Evolutionary conservation across 2,113 vertebrate species (phyloP).

Genomic region (Sarotherodon lohbergeri): DNA sequence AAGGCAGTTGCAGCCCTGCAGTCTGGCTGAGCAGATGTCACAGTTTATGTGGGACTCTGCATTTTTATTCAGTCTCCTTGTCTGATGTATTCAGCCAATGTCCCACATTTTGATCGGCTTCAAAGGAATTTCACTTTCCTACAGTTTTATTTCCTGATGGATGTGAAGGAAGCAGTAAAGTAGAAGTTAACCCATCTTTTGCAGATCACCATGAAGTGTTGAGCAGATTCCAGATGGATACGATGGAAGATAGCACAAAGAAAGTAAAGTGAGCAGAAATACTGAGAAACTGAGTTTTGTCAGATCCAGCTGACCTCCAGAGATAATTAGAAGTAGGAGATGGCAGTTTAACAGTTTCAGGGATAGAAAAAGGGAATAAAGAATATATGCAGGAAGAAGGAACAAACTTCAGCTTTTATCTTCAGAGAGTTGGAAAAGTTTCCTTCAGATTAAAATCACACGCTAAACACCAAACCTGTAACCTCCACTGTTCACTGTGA

Average conservation of each 20-base stretch:
- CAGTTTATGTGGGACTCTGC: neutral
- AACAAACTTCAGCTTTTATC: neutral
- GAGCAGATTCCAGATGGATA: neutral
- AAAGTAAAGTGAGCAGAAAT: neutral
- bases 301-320: rapidly evolving
- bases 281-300: neutral
- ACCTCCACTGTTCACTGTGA: neutral
- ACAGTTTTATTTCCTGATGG: neutral
- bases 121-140: neutral
- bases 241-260: neutral
- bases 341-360: neutral
- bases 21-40: neutral
- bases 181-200: rapidly evolving
- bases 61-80: neutral
- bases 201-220: neutral
- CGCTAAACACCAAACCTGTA: neutral
- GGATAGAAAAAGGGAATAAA: neutral
- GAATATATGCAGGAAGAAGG: neutral
- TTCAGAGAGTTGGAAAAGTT: rapidly evolving
- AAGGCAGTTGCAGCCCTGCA: neutral
- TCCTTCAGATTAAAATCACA: neutral
- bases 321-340: neutral
- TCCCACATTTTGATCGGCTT: neutral
- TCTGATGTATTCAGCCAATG: neutral
- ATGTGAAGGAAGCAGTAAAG: rapidly evolving